These are phyloP conservation scores for Octopus bimaculoides DNA, from an alignment of 1,140 invertebrate genomes.

Conservation along the genomic window DNA sequence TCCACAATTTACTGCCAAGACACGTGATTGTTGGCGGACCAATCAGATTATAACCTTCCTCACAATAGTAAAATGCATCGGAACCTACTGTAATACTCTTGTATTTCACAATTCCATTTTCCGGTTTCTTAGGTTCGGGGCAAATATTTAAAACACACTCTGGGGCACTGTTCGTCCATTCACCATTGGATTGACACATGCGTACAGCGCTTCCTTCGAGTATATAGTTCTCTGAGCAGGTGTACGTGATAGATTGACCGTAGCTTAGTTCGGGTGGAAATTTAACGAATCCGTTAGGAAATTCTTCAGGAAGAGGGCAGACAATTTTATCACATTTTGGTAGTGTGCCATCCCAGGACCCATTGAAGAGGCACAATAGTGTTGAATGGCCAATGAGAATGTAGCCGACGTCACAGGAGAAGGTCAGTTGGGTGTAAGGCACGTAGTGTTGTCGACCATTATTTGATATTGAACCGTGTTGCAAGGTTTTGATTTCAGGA, in stretches of 20 bases:
- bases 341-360: not conserved
- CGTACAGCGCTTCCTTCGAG: not conserved
- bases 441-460: not conserved
- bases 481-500: not conserved
- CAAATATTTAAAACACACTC: not conserved
- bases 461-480: constrained; percentile 12
- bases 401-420: constrained; percentile 15
- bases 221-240: not conserved
- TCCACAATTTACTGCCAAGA: constrained; percentile 11
- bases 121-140: not conserved
- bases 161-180: not conserved
- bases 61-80: not conserved
- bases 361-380: not conserved
- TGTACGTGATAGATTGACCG: not conserved
- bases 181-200: not conserved
- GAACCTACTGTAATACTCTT: not conserved
- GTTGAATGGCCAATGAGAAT: not conserved
- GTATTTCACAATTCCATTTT: not conserved
- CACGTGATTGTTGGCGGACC: not conserved
- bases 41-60: constrained; percentile 4
- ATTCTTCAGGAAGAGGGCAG: not conserved
- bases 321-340: not conserved
- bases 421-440: constrained; percentile 14
- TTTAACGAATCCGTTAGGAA: constrained; percentile 5
- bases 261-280: not conserved